phyloP scores from a whole-genome alignment of 1,140 invertebrate species.

The Copidosoma floridanum region DNA sequence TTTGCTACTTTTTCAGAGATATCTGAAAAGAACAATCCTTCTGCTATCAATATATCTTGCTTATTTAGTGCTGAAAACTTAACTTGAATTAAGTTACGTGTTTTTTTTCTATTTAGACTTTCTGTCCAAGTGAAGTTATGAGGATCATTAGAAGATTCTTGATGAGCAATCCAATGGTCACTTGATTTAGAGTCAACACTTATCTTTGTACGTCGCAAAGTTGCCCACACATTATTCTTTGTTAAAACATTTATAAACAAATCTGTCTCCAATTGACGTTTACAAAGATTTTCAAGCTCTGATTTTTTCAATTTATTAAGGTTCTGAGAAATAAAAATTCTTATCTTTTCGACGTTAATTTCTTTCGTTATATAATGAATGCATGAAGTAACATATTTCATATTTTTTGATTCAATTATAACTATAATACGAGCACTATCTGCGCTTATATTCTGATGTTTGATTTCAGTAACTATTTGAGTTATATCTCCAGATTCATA shows the following conservation, averaged over 20 bases:
- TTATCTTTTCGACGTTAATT: slow-evolving; percentile 60
- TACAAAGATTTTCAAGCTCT: slow-evolving; percentile 59
- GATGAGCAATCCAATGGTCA: slow-evolving; percentile 73
- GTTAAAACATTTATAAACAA: slow-evolving; percentile 69
- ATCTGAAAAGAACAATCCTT: slow-evolving; percentile 71
- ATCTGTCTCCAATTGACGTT: slow-evolving; percentile 65
- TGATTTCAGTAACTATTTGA: slow-evolving; percentile 48
- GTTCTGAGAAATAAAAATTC: slow-evolving; percentile 62
- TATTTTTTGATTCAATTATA: slow-evolving; percentile 55
- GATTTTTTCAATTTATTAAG: slow-evolving; percentile 60
- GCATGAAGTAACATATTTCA: slow-evolving; percentile 70
- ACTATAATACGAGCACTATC: slow-evolving; percentile 51
- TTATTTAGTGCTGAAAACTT: slow-evolving; percentile 69
- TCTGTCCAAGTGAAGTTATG: slow-evolving; percentile 79
- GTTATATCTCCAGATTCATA: slow-evolving; percentile 31
- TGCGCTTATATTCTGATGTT: slow-evolving; percentile 41
- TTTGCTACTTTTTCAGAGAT: slow-evolving; percentile 57
- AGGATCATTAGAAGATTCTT: slow-evolving; percentile 73
- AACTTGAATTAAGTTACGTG: slow-evolving; percentile 39
- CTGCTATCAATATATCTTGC: slow-evolving; percentile 70
- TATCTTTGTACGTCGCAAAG: slow-evolving; percentile 65
- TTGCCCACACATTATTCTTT: slow-evolving; percentile 70
- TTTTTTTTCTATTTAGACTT: slow-evolving; percentile 49
- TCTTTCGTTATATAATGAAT: slow-evolving; percentile 67
- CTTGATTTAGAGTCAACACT: slow-evolving; percentile 50